These are phyloP conservation scores for Diaperis boleti DNA, from an alignment of 2,888 invertebrate species.

Conservation along the genomic window DNA sequence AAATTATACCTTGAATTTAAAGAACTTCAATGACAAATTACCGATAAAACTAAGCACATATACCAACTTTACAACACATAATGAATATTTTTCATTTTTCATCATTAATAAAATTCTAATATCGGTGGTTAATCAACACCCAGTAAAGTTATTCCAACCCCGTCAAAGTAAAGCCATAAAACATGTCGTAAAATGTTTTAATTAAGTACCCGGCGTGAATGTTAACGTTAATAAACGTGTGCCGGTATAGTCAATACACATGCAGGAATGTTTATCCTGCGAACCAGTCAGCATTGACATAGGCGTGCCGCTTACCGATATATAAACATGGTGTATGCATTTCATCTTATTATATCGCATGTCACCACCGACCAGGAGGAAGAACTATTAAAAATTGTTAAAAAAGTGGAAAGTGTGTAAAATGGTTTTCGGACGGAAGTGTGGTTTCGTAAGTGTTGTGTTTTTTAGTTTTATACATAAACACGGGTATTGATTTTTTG, in stretches of 20 bases:
- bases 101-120: conserved; percentile 28
- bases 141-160: conserved; percentile 37
- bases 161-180: conserved; percentile 49
- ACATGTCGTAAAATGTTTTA: conserved; percentile 53
- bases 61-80: conserved; percentile 1
- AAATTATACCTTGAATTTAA: conserved; percentile 11
- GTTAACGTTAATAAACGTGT: conserved; percentile 49
- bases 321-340: conserved; percentile 53
- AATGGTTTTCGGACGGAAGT: conserved; percentile 16
- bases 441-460: conserved; percentile 15
- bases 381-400: conserved; percentile 9
- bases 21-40: conserved; percentile 1
- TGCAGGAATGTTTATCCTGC: conserved; percentile 56
- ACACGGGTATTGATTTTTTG: too few relatives aligned
- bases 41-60: conserved; percentile 9
- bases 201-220: conserved; percentile 52
- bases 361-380: conserved; percentile 35
- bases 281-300: conserved; percentile 60
- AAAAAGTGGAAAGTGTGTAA: conserved; percentile 15
- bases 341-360: conserved; percentile 45
- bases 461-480: too few relatives aligned
- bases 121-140: conserved; percentile 41
- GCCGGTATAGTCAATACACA: conserved; percentile 46
- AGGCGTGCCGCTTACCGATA: conserved; percentile 56
- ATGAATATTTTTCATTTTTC: conserved; percentile 20